These are phyloP conservation scores for Ceyx cyanopectus DNA, from an alignment of 2,113 vertebrate species.

Conservation along the genomic window DNA sequence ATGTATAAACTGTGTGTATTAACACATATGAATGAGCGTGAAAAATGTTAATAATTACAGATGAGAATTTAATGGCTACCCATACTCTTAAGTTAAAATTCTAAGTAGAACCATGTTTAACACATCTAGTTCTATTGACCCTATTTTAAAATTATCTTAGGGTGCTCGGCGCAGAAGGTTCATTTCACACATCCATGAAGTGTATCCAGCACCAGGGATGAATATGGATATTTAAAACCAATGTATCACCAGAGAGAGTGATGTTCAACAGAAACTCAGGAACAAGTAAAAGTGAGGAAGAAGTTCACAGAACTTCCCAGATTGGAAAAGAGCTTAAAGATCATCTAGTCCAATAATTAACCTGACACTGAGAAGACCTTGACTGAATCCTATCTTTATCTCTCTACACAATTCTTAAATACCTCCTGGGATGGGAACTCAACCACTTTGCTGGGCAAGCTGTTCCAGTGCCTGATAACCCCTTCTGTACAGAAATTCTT, in stretches of 20 bases:
- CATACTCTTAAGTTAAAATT: background rate
- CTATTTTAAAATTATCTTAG: background rate
- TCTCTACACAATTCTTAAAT: no score
- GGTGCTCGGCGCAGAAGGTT: background rate
- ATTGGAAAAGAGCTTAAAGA: no score
- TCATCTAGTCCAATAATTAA: no score
- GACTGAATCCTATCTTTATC: no score
- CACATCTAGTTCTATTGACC: background rate
- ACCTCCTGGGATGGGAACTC: no score
- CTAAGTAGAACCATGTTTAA: background rate
- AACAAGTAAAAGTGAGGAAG: background rate
- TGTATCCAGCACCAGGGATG: background rate
- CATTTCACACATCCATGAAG: conserved; percentile 13
- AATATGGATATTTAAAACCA: conserved; percentile 13
- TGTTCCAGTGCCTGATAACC: no score
- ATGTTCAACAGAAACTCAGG: background rate
- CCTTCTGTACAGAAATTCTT: no score
- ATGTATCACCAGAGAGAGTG: background rate
- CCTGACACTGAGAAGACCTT: no score
- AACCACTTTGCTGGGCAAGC: no score
- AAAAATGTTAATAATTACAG: background rate
- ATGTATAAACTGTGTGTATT: background rate
- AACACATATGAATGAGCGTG: background rate
- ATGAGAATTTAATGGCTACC: conserved; percentile 15
- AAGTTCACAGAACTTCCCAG: background rate